Conservation (phyloP, 2,797 vertebrate species). For the Malacoraja senta region DNA sequence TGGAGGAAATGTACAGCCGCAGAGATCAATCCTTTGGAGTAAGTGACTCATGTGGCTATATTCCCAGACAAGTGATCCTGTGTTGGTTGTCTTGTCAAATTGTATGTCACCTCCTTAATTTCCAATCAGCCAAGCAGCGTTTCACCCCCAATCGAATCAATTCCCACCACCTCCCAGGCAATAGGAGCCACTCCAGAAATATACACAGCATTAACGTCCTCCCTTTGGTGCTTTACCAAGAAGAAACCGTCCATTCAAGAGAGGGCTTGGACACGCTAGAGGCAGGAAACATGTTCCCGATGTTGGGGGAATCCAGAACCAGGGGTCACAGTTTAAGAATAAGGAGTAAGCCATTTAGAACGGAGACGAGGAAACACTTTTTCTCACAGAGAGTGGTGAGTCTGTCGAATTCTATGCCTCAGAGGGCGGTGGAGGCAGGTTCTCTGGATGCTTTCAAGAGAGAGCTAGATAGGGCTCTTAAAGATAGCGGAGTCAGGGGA, state of each 20-base stretch:
- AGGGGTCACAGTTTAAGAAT: too few relatives aligned
- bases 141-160: not conserved
- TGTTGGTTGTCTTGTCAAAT: not conserved
- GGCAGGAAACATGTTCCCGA: too few relatives aligned
- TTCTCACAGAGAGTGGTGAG: too few relatives aligned
- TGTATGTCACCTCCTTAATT: not conserved
- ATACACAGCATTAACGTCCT: not conserved
- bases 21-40: not conserved
- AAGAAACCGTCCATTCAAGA: not conserved
- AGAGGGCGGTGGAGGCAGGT: too few relatives aligned
- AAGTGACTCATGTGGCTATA: not conserved
- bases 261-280: too few relatives aligned
- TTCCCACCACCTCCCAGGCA: not conserved
- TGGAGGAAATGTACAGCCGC: not conserved
- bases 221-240: not conserved
- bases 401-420: too few relatives aligned
- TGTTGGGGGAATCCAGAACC: too few relatives aligned
- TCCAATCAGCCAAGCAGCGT: not conserved
- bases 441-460: too few relatives aligned
- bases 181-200: not conserved
- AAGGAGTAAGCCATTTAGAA: too few relatives aligned
- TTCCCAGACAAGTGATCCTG: not conserved
- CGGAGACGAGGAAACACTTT: too few relatives aligned
- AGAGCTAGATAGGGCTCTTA: too few relatives aligned
- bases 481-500: too few relatives aligned